Evolutionary conservation across 2,113 vertebrate species (phyloP).

Genomic region (Aptenodytes forsteri): DNA sequence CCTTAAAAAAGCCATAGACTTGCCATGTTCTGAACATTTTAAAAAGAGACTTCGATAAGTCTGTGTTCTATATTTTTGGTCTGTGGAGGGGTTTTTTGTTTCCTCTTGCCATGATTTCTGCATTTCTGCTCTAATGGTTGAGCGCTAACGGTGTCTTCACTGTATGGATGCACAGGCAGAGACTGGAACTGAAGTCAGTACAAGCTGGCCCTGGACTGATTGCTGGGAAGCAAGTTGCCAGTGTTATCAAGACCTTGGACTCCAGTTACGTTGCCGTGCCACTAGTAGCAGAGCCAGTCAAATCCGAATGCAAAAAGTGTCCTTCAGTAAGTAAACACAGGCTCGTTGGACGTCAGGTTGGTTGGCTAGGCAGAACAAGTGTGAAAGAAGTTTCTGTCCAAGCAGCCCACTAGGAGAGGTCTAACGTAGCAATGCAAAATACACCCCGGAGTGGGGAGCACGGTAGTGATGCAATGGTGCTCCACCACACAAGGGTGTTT

Average conservation of each 20-base stretch:
- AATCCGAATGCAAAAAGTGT: slow-evolving; percentile 81
- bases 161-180: slow-evolving; percentile 79
- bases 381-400: neutral
- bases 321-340: slow-evolving; percentile 82
- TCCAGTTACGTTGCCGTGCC: slow-evolving; percentile 81
- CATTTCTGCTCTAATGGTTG: neutral
- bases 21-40: neutral
- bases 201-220: slow-evolving; percentile 80
- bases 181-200: slow-evolving; percentile 77
- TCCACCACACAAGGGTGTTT: neutral
- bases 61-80: neutral
- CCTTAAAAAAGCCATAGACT: neutral
- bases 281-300: slow-evolving; percentile 80
- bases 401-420: neutral
- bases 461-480: accelerated
- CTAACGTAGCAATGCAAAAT: neutral
- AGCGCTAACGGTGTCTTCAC: neutral
- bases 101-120: neutral
- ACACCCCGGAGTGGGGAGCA: neutral
- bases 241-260: slow-evolving; percentile 84
- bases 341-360: accelerated
- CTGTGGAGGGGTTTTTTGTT: neutral
- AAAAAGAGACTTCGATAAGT: neutral
- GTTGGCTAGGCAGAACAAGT: neutral
- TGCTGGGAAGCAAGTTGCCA: slow-evolving; percentile 80